These are phyloP conservation scores for Caretta caretta DNA, from an alignment of 2,113 vertebrate species.

Conservation along the genomic window DNA sequence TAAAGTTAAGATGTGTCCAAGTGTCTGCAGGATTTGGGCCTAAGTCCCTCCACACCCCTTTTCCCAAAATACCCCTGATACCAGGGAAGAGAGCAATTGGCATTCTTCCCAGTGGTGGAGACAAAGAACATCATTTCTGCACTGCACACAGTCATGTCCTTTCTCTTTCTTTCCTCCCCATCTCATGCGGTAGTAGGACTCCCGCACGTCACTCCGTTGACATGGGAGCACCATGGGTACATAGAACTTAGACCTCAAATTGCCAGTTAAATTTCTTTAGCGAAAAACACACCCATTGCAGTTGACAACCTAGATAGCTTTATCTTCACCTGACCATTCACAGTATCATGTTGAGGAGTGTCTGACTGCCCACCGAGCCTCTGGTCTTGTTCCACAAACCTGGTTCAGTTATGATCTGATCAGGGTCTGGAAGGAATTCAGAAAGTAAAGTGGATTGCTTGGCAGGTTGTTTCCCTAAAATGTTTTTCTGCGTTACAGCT, in stretches of 20 bases:
- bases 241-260: accelerated
- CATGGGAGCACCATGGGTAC: accelerated
- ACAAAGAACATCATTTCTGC: background rate
- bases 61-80: background rate
- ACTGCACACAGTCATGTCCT: accelerated
- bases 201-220: background rate
- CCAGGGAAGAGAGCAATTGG: background rate
- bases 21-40: background rate
- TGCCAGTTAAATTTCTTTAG: background rate
- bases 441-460: background rate
- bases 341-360: accelerated
- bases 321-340: background rate
- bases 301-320: background rate
- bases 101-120: background rate
- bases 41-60: background rate
- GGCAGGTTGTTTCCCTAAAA: background rate
- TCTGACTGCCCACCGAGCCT: background rate
- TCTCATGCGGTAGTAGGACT: background rate
- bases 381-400: background rate
- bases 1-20: background rate
- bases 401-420: background rate
- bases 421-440: background rate
- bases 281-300: background rate
- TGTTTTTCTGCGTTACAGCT: background rate
- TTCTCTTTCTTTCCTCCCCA: background rate